A percentile compares a stretch with the other conserved stretches of the same genome.
Evolutionary conservation across 2,888 invertebrate species (phyloP).

Genomic region (Dicyrtomina minuta): DNA sequence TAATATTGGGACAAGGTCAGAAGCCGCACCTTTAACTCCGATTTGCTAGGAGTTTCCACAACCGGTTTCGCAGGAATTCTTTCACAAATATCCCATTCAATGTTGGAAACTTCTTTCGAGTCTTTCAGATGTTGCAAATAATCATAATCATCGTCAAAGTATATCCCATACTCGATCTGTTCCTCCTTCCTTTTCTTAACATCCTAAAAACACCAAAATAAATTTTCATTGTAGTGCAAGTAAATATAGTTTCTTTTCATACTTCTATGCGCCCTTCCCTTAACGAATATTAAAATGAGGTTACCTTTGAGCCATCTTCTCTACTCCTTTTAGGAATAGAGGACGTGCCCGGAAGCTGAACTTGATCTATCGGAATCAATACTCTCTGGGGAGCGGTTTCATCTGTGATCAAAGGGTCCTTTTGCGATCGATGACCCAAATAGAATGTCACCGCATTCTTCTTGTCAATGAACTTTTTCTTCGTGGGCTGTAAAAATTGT

Average conservation of each 20-base stretch:
- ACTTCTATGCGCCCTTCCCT: neutral
- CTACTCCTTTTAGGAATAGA: constrained; percentile 3
- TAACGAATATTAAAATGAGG: neutral
- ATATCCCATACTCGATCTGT: constrained; percentile 83
- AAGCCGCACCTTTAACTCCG: constrained; percentile 1
- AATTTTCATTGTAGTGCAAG: neutral
- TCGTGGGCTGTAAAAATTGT: too few species aligned
- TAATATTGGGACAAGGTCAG: too few species aligned
- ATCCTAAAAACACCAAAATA: constrained; percentile 55
- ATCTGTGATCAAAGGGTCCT: constrained; percentile 86
- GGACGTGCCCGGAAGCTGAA: constrained; percentile 19
- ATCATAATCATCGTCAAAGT: constrained; percentile 92
- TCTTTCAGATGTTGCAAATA: constrained; percentile 88
- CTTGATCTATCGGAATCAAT: constrained; percentile 64
- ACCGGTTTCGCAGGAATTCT: constrained; percentile 37
- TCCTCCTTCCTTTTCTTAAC: constrained; percentile 66
- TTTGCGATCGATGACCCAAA: constrained; percentile 89
- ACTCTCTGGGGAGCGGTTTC: constrained; percentile 87
- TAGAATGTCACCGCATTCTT: constrained; percentile 89
- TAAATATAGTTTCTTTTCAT: too few species aligned
- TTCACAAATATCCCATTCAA: constrained; percentile 54
- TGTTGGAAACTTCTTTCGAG: constrained; percentile 54
- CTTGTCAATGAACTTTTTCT: constrained; percentile 87
- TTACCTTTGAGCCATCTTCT: neutral
- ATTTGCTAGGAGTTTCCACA: neutral